phyloP scores from a whole-genome alignment of 2,113 vertebrate species.

The Toxotes jaculatrix region DNA sequence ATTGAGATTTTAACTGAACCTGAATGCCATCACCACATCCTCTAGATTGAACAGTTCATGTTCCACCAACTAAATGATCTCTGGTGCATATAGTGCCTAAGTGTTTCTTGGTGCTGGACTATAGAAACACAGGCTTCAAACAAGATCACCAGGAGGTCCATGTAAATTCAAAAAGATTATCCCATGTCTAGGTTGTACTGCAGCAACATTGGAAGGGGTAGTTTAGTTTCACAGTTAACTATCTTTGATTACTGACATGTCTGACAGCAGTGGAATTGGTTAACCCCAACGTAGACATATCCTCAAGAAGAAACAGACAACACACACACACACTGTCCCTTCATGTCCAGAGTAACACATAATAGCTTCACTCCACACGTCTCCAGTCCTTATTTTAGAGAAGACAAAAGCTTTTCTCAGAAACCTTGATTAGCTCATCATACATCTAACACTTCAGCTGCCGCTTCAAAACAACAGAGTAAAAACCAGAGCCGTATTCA shows the following conservation, averaged over 20 bases:
- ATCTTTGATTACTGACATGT: neutral
- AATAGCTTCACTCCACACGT: neutral
- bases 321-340: neutral
- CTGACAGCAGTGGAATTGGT: neutral
- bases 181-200: too few species aligned
- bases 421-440: conserved; percentile 47
- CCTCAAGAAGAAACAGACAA: neutral
- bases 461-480: conserved; percentile 21
- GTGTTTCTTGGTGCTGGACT: neutral
- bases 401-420: conserved; percentile 24
- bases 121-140: neutral
- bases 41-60: neutral
- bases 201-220: too few species aligned
- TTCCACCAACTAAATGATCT: neutral
- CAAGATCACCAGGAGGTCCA: neutral
- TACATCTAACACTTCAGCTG: conserved; percentile 41
- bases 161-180: conserved; percentile 2
- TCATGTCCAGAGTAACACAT: neutral
- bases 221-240: too few species aligned
- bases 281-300: neutral
- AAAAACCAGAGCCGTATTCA: conserved; percentile 38
- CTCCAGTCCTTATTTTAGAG: neutral
- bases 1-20: neutral
- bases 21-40: neutral
- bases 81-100: neutral